These are phyloP conservation scores for Clarias pachynema DNA, from an alignment of 2,797 vertebrate genomes.

Conservation along the genomic window DNA sequence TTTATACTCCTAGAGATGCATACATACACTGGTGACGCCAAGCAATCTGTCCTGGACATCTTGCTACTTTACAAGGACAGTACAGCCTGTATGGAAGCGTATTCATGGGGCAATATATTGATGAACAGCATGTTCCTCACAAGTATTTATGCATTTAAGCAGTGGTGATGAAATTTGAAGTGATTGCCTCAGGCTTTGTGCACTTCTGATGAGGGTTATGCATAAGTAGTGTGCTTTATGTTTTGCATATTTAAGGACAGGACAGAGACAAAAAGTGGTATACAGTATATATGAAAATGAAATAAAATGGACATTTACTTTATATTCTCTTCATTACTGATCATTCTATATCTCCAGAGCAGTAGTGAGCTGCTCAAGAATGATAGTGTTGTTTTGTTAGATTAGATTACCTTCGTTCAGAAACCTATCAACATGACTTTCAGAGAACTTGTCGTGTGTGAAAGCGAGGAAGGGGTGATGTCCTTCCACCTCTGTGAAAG, in stretches of 20 bases:
- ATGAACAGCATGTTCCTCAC: background rate
- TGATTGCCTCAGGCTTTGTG: background rate
- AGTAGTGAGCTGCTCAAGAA: background rate
- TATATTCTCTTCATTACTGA: background rate
- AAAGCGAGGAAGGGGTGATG: background rate
- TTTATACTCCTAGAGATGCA: background rate
- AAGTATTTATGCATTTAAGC: background rate
- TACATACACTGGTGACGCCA: background rate
- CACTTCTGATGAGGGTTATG: background rate
- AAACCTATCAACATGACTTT: background rate
- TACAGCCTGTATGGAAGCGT: background rate
- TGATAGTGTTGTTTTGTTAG: background rate
- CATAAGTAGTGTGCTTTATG: background rate
- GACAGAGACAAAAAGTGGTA: background rate
- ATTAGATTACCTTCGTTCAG: background rate
- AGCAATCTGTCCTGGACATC: background rate
- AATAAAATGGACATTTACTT: background rate
- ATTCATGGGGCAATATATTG: background rate
- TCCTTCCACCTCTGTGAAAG: slow-evolving; percentile 12
- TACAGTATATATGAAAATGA: background rate
- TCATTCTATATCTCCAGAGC: background rate
- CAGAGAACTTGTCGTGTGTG: background rate
- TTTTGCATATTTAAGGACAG: background rate
- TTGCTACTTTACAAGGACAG: background rate
- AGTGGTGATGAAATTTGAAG: background rate